Evolutionary conservation across 2,113 vertebrate genomes (phyloP), one percentile per base, ranked within the genome.

Genomic region (Eulacestoma nigropectus): DNA sequence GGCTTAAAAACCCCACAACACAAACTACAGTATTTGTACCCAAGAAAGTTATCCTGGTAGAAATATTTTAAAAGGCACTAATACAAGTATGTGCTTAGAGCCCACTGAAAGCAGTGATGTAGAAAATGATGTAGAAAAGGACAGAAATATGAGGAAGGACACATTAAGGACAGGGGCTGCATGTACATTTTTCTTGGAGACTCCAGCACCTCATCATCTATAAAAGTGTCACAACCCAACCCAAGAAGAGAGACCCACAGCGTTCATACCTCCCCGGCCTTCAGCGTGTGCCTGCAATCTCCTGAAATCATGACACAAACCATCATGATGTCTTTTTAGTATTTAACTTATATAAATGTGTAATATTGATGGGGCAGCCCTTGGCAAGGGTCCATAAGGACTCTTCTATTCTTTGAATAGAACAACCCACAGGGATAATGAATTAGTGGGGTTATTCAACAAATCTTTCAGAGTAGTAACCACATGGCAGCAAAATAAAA

Each of bases 401-500:
- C n/a, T n/a, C n/a, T n/a, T n/a, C n/a, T n/a, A n/a, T n/a, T n/a
- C 37, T 84, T 85, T 79, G 42, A 47, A 86, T 10, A 84, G 74
- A 84, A 41, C 13, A 89, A 21, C 8, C 7, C 22, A 50, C 17
- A 26, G 44, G 44, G 33, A 57, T 81, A 91, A 95, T 55, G 86
- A 84, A 83, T 93, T 88, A 84, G 22, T 67, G 47, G 30, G 15
- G 29, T n/a, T 89, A 46, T 53, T 85, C 73, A 79, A 62, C 57
- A 72, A 79, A 79, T 89, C 35, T 74, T 90, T 87, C 60, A 76
- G 32, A 69, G 39, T 10, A 53, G 25, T 25, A 67, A 87, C 47
- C 37, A 69, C 37, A 65, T 80, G 67, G 47, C 19, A 79, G 70
- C 26, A 52, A 92, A 93, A 87, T 42, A 82, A 94, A 94, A 78